phyloP scores from a whole-genome alignment of 2,797 vertebrate genomes.

The Kryptopterus vitreolus region DNA sequence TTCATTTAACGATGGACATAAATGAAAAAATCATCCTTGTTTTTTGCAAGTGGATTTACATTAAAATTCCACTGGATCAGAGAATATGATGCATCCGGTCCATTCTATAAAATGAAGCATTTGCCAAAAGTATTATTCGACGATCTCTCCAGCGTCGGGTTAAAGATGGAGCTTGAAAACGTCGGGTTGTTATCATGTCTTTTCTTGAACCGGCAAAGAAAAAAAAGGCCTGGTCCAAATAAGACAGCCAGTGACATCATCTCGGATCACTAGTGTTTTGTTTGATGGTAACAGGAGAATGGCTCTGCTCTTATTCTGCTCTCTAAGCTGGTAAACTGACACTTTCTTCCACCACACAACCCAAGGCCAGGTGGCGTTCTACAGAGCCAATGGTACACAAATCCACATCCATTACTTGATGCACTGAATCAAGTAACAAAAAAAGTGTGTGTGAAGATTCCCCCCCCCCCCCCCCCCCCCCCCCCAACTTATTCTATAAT shows the following conservation, averaged over 20 bases:
- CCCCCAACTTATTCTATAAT: no score
- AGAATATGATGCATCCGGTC: neutral
- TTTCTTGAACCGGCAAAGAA: neutral
- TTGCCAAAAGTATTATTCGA: neutral
- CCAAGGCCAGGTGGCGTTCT: conserved; percentile 47
- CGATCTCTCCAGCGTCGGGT: neutral
- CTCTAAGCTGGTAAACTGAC: conserved; percentile 57
- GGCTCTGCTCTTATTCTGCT: conserved; percentile 32
- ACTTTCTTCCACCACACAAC: conserved; percentile 51
- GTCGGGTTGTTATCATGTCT: neutral
- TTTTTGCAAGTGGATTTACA: neutral
- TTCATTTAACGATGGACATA: neutral
- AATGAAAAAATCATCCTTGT: neutral
- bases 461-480: no score
- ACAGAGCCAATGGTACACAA: conserved; percentile 10
- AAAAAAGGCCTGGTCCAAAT: neutral
- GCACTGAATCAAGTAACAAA: neutral
- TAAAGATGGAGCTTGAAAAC: neutral
- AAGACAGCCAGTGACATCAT: conserved; percentile 49
- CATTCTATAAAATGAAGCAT: neutral
- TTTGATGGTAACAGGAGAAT: conserved; percentile 53
- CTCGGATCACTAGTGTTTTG: conserved; percentile 34
- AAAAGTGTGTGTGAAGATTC: no score
- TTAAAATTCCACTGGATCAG: neutral
- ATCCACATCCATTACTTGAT: neutral